Percentiles rank a stretch among this genome's conserved stretches.
Evolutionary conservation across 2,888 invertebrate genomes (phyloP).

Genomic region (Gymnosoma rotundatum): DNA sequence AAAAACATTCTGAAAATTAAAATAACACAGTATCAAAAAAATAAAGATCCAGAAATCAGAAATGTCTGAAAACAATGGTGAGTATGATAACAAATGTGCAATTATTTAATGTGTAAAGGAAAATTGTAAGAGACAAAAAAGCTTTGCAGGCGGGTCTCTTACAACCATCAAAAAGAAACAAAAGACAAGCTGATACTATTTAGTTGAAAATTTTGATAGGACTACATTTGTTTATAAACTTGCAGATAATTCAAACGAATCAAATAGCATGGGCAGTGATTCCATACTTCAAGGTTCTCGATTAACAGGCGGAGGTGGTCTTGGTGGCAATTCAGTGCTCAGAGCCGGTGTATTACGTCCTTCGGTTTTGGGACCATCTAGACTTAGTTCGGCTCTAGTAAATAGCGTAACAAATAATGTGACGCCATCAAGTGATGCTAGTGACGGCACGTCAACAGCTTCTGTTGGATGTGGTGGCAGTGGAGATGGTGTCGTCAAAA

Average conservation of each 20-base stretch:
- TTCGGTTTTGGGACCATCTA: constrained; percentile 77
- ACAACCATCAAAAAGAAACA: constrained; percentile 5
- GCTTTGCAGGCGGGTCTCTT: constrained; percentile 53
- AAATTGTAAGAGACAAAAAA: constrained; percentile 22
- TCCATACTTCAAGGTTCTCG: constrained; percentile 78
- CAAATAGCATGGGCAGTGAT: constrained; percentile 78
- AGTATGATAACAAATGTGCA: constrained; percentile 65
- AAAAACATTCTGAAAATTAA: constrained; percentile 29
- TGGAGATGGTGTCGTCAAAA: constrained; percentile 65
- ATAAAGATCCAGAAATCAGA: constrained; percentile 33
- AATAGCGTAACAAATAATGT: constrained; percentile 56
- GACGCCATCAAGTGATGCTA: constrained; percentile 42
- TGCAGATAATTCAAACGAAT: constrained; percentile 80
- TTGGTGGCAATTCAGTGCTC: constrained; percentile 71
- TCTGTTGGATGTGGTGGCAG: constrained; percentile 67
- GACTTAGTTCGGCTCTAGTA: constrained; percentile 73
- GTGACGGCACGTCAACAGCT: constrained; percentile 49
- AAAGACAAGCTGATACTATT: constrained; percentile 35
- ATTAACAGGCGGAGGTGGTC: constrained; percentile 72
- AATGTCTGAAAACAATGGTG: constrained; percentile 82
- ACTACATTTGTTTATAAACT: constrained; percentile 43
- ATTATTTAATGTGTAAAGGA: neutral
- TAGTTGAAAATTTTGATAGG: constrained; percentile 3
- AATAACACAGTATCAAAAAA: constrained; percentile 57
- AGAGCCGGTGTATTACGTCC: constrained; percentile 79